Evolutionary conservation across 53 echinoderm and acorn worm genomes (phyloP), one percentile per base, ranked within the genome.

Genomic region (Arbacia lixula): DNA sequence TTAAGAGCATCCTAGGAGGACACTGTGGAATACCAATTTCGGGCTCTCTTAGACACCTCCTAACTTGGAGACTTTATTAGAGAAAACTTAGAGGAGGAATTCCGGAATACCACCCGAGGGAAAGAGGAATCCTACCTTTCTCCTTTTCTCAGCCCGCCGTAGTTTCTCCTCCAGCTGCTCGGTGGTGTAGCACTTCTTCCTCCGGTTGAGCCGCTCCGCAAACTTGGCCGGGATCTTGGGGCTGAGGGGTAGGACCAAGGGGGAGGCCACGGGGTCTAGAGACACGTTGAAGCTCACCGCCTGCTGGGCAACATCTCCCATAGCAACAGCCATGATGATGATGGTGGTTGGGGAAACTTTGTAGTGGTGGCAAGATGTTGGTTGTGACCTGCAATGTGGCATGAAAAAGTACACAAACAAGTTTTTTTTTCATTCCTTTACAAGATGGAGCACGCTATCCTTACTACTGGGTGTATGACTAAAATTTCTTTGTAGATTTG

Each of bases 231-330:
- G 82, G 4, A 81, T 6, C 30, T 26, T 35, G 6, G 52, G 34
- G 26, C 82, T 63, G 1, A 50, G 17, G n/a, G 62, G 62, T 32
- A 63, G 27, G 20, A 63, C 4, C 38, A 61, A 32, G 50, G 82
- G 29, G 0, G 30, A 31, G n/a, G 8, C 63, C 6, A 27, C 2
- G 19, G 62, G 65, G 20, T 81, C 82, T 0, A 81, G 49, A 46
- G 30, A 32, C 25, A 81, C 49, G 22, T 81, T 64, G 63, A 81
- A 81, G 6, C 63, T 21, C 26, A 81, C 82, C 2, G 82, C 42
- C 28, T 46, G 43, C 34, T 56, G 77, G 24, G 82, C 63, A 63
- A 81, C 82, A 20, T 81, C 82, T 63, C 64, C 82, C 82, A 81
- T 81, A 26, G 64, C 82, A 63, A 81, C 82, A 19, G 82, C 82